Conservation (phyloP, 1,140 invertebrate genomes). For the Diabrotica virgifera region DNA sequence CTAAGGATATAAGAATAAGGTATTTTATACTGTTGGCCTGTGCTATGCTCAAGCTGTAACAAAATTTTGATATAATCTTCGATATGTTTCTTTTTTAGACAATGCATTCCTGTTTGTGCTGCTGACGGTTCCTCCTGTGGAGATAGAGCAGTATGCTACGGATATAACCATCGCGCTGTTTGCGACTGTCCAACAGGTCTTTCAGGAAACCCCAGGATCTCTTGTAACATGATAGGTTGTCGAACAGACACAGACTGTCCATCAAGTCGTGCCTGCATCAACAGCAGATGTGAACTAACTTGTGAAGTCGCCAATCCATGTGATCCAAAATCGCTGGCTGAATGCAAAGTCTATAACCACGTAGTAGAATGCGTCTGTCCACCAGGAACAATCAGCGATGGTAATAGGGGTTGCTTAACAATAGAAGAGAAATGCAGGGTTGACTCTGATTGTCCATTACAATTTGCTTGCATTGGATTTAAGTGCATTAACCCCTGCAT, state of each 20-base stretch:
- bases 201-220: conserved; percentile 74
- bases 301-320: conserved; percentile 67
- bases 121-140: conserved; percentile 52
- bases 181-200: conserved; percentile 79
- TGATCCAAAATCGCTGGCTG: conserved; percentile 55
- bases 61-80: no score
- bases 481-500: conserved; percentile 83
- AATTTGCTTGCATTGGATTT: conserved; percentile 75
- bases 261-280: conserved; percentile 71
- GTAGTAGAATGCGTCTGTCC: conserved; percentile 74
- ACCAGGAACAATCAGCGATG: conserved; percentile 68
- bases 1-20: no score
- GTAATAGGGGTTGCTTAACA: conserved; percentile 62
- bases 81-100: conserved; percentile 41
- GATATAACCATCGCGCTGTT: conserved; percentile 72
- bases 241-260: conserved; percentile 72
- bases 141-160: conserved; percentile 65
- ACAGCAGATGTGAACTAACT: conserved; percentile 74
- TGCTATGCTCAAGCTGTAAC: no score
- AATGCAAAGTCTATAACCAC: conserved; percentile 76
- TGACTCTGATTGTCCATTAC: conserved; percentile 79
- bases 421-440: conserved; percentile 63
- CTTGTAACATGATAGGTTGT: conserved; percentile 74
- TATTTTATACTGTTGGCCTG: no score
- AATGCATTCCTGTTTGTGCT: conserved; percentile 75